Percentiles rank a stretch among this genome's conserved stretches.
Evolutionary conservation across 2,113 vertebrate species (phyloP).

Genomic region (Amblyornis subalaris): DNA sequence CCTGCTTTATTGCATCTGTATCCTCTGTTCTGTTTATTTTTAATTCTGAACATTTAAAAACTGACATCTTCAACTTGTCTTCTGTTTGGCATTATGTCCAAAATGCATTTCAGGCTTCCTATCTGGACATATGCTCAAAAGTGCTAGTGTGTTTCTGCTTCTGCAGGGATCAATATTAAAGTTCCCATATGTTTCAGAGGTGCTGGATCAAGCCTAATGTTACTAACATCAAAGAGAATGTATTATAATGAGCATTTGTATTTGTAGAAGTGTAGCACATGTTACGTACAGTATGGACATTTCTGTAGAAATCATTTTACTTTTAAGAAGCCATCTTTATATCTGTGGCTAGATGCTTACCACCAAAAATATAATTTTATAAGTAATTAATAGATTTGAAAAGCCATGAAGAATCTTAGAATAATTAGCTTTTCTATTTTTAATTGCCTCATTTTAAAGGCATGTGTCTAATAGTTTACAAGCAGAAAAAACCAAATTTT

Average conservation of each 20-base stretch:
- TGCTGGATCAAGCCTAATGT: neutral
- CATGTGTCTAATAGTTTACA: neutral
- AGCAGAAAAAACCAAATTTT: neutral
- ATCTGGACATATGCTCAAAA: neutral
- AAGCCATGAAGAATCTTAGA: neutral
- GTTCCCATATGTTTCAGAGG: neutral
- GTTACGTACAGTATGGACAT: neutral
- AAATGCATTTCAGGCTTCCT: neutral
- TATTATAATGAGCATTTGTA: neutral
- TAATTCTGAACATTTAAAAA: neutral
- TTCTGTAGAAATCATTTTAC: neutral
- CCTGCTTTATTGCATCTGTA: neutral
- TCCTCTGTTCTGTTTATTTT: neutral
- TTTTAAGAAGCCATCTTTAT: neutral
- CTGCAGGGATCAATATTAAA: neutral
- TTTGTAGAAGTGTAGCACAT: neutral
- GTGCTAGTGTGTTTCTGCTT: neutral
- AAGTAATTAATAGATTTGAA: neutral
- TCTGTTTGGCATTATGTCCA: neutral
- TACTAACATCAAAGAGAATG: neutral
- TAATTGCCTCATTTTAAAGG: neutral
- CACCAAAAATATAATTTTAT: neutral
- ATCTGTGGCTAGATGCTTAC: neutral
- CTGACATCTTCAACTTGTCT: neutral
- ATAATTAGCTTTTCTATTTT: neutral